phyloP scores from a whole-genome alignment of 2,113 vertebrate genomes.

The Plectropomus leopardus region DNA sequence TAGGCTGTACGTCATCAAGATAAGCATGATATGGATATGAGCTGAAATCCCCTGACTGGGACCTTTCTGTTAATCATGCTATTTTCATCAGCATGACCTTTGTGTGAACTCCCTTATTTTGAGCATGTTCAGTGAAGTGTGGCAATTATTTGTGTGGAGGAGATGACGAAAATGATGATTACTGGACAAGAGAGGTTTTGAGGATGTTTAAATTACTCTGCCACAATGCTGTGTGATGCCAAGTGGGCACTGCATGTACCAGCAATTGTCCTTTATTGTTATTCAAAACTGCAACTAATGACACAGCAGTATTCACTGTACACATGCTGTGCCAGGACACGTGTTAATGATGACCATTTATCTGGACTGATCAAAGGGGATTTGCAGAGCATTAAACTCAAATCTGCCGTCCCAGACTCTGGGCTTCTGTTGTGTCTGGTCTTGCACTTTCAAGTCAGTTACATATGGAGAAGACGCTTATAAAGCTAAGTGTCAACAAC shows the following conservation, averaged over 20 bases:
- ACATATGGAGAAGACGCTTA: not conserved
- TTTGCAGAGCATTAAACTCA: conserved; percentile 52
- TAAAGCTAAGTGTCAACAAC: conserved; percentile 5
- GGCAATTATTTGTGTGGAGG: conserved; percentile 27
- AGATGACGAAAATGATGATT: conserved; percentile 42
- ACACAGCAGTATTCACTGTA: not conserved
- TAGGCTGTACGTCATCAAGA: conserved; percentile 74
- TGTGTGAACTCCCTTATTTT: conserved; percentile 11
- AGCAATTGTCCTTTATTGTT: conserved; percentile 53
- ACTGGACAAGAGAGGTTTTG: conserved; percentile 19
- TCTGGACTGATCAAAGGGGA: conserved; percentile 56
- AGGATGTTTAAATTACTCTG: conserved; percentile 31
- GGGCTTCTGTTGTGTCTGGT: conserved; percentile 36
- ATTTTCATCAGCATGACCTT: conserved; percentile 55
- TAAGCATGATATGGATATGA: conserved; percentile 38
- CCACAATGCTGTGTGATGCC: conserved; percentile 31
- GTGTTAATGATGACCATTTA: conserved; percentile 31
- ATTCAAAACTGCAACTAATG: conserved; percentile 33
- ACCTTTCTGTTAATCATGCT: conserved; percentile 39
- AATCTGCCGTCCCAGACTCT: conserved; percentile 18
- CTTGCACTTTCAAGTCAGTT: not conserved
- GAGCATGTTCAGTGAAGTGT: conserved; percentile 47
- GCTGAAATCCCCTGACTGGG: conserved; percentile 35
- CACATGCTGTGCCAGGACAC: not conserved
- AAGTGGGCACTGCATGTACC: conserved; percentile 10